phyloP scores from a whole-genome alignment of 2,113 vertebrate species.

The Siniperca knerii region DNA sequence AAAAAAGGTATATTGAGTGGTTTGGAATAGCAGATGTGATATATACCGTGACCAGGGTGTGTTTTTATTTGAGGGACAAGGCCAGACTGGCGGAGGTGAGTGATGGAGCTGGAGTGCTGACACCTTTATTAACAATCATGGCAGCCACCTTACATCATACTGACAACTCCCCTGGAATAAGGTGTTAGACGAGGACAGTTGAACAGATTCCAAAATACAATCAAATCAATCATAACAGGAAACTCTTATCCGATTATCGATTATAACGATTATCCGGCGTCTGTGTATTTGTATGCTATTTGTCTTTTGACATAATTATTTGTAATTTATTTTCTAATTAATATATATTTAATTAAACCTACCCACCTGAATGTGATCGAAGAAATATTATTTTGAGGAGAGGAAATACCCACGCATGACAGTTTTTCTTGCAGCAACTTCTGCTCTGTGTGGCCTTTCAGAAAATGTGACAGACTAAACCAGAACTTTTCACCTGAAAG shows the following conservation, averaged over 20 bases:
- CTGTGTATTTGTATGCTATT: neutral
- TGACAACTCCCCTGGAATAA: conserved; percentile 32
- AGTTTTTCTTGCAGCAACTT: neutral
- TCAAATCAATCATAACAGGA: conserved; percentile 13
- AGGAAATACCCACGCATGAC: neutral
- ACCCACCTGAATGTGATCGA: neutral
- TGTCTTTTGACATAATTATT: neutral
- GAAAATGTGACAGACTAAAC: conserved; percentile 29
- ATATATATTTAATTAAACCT: neutral
- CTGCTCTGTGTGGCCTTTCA: conserved; percentile 2
- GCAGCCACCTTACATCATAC: conserved; percentile 50
- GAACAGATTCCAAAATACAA: conserved; percentile 26
- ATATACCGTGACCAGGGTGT: conserved; percentile 17
- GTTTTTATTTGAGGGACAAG: conserved; percentile 40
- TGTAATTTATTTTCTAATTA: neutral
- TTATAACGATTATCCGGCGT: neutral
- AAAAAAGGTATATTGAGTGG: neutral
- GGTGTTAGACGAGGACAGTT: conserved; percentile 28
- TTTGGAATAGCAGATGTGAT: conserved; percentile 27
- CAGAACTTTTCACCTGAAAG: conserved; percentile 59
- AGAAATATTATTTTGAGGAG: neutral
- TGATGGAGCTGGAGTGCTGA: conserved; percentile 42
- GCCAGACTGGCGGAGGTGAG: conserved; percentile 32
- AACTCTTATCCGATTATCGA: too few relatives aligned
- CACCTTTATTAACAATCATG: conserved; percentile 55